phyloP scores from a whole-genome alignment of 2,113 vertebrate species.

The Xiphophorus maculatus region DNA sequence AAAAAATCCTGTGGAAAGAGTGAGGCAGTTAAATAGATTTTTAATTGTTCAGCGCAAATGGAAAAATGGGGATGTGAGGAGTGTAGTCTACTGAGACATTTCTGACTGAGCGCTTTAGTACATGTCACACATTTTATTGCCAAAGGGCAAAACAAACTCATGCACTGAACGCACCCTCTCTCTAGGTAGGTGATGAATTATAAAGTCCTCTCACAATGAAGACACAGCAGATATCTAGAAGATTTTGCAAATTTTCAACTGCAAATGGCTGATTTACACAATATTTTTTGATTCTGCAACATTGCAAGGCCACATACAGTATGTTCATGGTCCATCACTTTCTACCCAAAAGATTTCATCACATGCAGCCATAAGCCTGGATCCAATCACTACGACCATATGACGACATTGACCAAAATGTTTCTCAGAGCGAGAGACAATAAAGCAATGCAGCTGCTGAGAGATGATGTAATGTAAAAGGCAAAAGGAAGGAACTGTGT shows the following conservation, averaged over 20 bases:
- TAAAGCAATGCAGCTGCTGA: slow-evolving; percentile 53
- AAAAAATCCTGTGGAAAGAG: slow-evolving; percentile 34
- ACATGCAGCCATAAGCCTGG: slow-evolving; percentile 61
- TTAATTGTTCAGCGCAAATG: not conserved
- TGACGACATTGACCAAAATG: slow-evolving; percentile 71
- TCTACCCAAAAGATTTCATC: slow-evolving; percentile 54
- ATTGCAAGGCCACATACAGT: slow-evolving; percentile 52
- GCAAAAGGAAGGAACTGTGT: slow-evolving; percentile 23
- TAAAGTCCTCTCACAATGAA: slow-evolving; percentile 37
- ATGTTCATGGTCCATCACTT: slow-evolving; percentile 60
- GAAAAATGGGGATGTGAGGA: slow-evolving; percentile 4
- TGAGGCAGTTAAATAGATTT: slow-evolving; percentile 7
- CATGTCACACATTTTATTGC: slow-evolving; percentile 26
- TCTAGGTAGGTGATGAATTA: slow-evolving; percentile 35
- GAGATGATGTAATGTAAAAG: slow-evolving; percentile 59
- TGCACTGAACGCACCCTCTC: slow-evolving; percentile 29
- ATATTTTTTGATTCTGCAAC: slow-evolving; percentile 14
- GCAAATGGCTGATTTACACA: not conserved
- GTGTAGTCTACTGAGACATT: slow-evolving; percentile 13
- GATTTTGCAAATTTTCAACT: slow-evolving; percentile 43
- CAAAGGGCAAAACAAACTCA: slow-evolving; percentile 26
- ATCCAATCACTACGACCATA: slow-evolving; percentile 69
- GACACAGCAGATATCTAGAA: slow-evolving; percentile 21
- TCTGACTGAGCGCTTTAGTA: slow-evolving; percentile 23
- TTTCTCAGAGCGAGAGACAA: slow-evolving; percentile 38